phyloP scores from a whole-genome alignment of 2,113 vertebrate genomes.

The Typhlomys cinereus region DNA sequence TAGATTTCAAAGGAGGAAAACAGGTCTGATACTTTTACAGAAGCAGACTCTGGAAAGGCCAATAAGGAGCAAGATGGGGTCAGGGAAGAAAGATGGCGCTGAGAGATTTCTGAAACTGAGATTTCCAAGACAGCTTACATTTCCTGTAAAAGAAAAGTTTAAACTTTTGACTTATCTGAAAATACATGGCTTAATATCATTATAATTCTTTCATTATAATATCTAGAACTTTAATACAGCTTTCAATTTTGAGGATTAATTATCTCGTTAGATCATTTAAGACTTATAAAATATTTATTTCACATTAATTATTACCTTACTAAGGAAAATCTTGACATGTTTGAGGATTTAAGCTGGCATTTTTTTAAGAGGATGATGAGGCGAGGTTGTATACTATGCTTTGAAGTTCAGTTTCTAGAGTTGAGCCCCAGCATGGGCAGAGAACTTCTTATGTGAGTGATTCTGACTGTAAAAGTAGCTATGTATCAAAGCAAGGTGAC shows the following conservation, averaged over 20 bases:
- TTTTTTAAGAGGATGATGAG: constrained; percentile 47
- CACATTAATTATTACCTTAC: constrained; percentile 12
- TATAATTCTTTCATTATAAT: constrained; percentile 17
- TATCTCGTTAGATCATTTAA: not conserved
- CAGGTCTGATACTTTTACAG: not conserved
- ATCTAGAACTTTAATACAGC: not conserved
- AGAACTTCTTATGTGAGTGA: not conserved
- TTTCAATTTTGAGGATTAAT: constrained; percentile 30
- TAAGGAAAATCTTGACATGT: not conserved
- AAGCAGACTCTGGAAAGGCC: not conserved
- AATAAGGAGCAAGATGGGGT: accelerated
- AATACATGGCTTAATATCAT: not conserved
- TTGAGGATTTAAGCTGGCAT: not conserved
- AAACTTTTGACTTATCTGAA: not conserved
- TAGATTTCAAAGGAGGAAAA: not conserved
- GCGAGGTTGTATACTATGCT: not conserved
- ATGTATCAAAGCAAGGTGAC: no score
- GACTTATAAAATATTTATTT: not conserved
- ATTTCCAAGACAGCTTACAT: not conserved
- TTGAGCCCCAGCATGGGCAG: accelerated
- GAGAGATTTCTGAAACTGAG: not conserved
- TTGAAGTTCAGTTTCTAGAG: not conserved
- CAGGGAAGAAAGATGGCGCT: accelerated
- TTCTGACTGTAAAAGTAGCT: constrained; percentile 6
- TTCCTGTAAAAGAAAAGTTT: not conserved